Percentiles rank a stretch among this genome's conserved stretches.
Conservation (phyloP, 2,113 vertebrate genomes). For the Cyprinus carpio region DNA sequence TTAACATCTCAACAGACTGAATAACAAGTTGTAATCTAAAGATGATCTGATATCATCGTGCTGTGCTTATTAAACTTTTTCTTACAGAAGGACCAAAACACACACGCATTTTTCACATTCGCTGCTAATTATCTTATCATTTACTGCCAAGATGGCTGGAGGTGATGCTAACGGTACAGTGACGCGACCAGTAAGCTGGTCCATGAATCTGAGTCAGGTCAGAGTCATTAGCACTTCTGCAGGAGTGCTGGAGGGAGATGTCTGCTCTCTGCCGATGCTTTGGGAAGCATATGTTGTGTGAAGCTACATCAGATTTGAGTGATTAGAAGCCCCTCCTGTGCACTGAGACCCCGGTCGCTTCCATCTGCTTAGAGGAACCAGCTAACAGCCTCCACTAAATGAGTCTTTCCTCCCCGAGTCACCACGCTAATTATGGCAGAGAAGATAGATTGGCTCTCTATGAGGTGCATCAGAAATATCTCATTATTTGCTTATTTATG, state of each 20-base stretch:
- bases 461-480: conserved; percentile 46
- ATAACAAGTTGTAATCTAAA: background rate
- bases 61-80: background rate
- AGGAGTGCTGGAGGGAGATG: conserved; percentile 2
- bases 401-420: conserved; percentile 64
- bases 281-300: conserved; percentile 68
- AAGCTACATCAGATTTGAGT: conserved; percentile 72
- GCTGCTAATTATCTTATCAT: background rate
- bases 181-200: background rate
- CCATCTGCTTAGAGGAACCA: conserved; percentile 63
- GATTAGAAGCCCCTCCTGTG: conserved; percentile 70
- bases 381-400: conserved; percentile 71
- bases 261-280: conserved; percentile 65
- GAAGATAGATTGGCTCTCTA: conserved; percentile 70
- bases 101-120: background rate
- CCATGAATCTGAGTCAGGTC: conserved; percentile 40
- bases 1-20: background rate
- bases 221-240: conserved; percentile 15
- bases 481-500: conserved; percentile 47
- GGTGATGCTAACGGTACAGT: background rate
- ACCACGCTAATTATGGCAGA: conserved; percentile 67
- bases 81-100: background rate
- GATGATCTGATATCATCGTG: background rate
- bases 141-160: background rate
- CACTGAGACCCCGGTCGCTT: conserved; percentile 64